Evolutionary conservation across 2,888 invertebrate genomes (phyloP).

Genomic region (Lasioglossum leucozonium): DNA sequence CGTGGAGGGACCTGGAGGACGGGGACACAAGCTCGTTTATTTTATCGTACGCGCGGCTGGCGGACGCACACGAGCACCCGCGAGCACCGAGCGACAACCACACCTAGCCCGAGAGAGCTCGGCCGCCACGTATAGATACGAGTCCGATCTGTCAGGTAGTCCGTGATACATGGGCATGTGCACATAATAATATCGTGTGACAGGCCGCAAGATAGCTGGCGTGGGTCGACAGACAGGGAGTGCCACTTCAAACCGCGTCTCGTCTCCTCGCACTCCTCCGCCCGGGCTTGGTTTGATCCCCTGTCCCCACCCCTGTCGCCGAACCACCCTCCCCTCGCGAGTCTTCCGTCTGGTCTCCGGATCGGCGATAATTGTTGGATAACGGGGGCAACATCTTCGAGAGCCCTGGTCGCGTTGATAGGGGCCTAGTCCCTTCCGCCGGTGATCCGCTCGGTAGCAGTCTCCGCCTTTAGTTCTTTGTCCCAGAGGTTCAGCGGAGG

Average conservation of each 20-base stretch:
- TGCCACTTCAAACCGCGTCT: slow-evolving; percentile 78
- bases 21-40: slow-evolving; percentile 74
- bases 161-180: slow-evolving; percentile 79
- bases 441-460: background rate
- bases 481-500: background rate
- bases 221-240: slow-evolving; percentile 83
- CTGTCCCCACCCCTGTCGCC: background rate
- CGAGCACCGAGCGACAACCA: slow-evolving; percentile 66
- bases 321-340: background rate
- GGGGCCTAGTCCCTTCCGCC: background rate
- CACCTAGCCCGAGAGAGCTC: slow-evolving; percentile 69
- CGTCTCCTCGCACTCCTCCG: slow-evolving; percentile 36
- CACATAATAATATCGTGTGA: slow-evolving; percentile 81
- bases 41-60: slow-evolving; percentile 66
- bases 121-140: slow-evolving; percentile 69
- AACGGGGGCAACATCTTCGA: background rate
- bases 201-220: slow-evolving; percentile 77
- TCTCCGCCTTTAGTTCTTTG: background rate
- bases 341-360: background rate
- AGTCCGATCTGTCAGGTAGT: slow-evolving; percentile 81
- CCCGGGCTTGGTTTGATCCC: background rate
- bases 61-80: slow-evolving; percentile 58
- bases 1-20: background rate
- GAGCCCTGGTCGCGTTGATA: background rate
- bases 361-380: slow-evolving; percentile 16